Percentiles rank a stretch among this genome's conserved stretches.
Conservation (phyloP, 2,113 vertebrate species). For the Cyphomyrus discorhynchus region DNA sequence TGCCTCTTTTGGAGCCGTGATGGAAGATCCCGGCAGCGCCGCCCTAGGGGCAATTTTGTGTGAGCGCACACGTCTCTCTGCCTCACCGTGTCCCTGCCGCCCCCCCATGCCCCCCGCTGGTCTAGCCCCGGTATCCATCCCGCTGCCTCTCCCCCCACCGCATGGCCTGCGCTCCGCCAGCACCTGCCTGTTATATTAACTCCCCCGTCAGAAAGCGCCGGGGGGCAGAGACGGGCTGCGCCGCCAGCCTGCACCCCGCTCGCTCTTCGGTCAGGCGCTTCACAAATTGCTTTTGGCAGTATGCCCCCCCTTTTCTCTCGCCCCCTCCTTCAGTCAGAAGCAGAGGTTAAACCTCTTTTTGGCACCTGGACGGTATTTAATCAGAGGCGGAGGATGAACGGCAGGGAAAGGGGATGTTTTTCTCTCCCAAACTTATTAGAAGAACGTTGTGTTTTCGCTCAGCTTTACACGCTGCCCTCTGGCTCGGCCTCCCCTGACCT, state of each 20-base stretch:
- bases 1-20: conserved; percentile 69
- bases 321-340: conserved; percentile 52
- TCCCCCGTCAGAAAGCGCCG: conserved; percentile 73
- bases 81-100: conserved; percentile 64
- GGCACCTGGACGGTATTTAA: conserved; percentile 52
- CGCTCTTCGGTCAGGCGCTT: conserved; percentile 75
- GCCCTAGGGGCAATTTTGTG: not conserved
- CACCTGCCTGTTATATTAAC: conserved; percentile 74
- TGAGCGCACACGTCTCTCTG: conserved; percentile 48
- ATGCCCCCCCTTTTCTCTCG: conserved; percentile 45
- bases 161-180: conserved; percentile 78
- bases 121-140: conserved; percentile 66
- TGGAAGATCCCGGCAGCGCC: conserved; percentile 58
- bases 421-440: conserved; percentile 68
- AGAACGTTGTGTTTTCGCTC: conserved; percentile 56
- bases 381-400: conserved; percentile 53
- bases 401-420: conserved; percentile 51
- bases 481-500: conserved; percentile 54
- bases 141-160: conserved; percentile 72
- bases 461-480: conserved; percentile 59
- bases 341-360: conserved; percentile 51
- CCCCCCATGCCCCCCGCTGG: conserved; percentile 4
- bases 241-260: conserved; percentile 59
- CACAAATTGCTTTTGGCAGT: conserved; percentile 83
- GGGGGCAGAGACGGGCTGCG: conserved; percentile 59